phyloP scores from a whole-genome alignment of 1,140 invertebrate genomes.

The Brachionus asplanchnoidis region DNA sequence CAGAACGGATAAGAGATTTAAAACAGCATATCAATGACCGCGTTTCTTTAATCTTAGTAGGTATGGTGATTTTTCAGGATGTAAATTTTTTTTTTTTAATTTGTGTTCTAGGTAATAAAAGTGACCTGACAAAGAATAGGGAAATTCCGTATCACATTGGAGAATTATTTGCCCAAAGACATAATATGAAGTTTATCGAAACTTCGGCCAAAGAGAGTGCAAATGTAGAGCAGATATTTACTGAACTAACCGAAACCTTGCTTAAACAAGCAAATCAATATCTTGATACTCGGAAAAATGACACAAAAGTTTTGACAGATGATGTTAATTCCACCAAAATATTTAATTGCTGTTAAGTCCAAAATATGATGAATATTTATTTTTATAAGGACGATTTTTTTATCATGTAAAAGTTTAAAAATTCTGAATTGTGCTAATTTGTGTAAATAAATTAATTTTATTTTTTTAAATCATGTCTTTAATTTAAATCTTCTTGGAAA shows the following conservation, averaged over 20 bases:
- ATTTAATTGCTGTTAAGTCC: not conserved
- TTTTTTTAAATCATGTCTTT: not conserved
- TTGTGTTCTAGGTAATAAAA: slow-evolving; percentile 68
- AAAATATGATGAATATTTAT: not conserved
- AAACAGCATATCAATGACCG: slow-evolving; percentile 18
- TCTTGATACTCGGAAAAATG: not conserved
- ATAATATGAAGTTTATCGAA: slow-evolving; percentile 75
- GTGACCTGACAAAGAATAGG: slow-evolving; percentile 78
- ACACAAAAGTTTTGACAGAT: not conserved
- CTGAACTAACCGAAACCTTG: slow-evolving; percentile 72
- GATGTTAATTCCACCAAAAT: not conserved
- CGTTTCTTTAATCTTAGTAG: slow-evolving; percentile 70
- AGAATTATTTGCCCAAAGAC: slow-evolving; percentile 87
- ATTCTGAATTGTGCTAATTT: not conserved
- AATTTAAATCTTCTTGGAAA: too few relatives aligned
- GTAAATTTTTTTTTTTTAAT: not conserved
- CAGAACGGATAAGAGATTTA: slow-evolving; percentile 39
- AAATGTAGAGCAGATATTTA: slow-evolving; percentile 66
- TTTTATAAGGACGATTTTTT: not conserved
- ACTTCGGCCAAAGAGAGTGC: slow-evolving; percentile 55
- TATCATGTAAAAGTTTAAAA: not conserved
- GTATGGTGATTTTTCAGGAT: slow-evolving; percentile 58
- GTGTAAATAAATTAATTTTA: not conserved
- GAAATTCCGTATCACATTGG: slow-evolving; percentile 88
- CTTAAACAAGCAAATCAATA: slow-evolving; percentile 49